Conservation (phyloP, 2,888 invertebrate species). For the Zygothrica quintamaculata region DNA sequence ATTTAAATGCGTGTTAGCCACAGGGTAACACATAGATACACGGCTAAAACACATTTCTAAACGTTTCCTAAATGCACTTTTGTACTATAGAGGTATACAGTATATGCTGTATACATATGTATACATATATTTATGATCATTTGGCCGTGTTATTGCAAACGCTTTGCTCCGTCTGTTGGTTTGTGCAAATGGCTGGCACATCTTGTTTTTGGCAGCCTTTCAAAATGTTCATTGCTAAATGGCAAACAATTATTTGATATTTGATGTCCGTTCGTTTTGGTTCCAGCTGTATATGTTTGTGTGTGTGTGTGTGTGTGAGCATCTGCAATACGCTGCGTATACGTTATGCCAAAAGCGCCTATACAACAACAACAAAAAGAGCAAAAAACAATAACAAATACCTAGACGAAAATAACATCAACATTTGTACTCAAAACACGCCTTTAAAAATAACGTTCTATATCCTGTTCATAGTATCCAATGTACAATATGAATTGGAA, state of each 20-base stretch:
- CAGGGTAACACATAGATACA: too few relatives aligned
- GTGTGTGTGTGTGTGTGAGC: too few relatives aligned
- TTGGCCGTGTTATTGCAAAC: background rate
- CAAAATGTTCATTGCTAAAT: constrained; percentile 60
- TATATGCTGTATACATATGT: background rate
- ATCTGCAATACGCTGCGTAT: constrained; percentile 53
- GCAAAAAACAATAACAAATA: background rate
- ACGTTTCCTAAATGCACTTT: background rate
- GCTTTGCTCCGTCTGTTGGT: background rate
- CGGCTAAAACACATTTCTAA: background rate
- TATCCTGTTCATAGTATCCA: constrained; percentile 15
- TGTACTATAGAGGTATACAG: too few relatives aligned
- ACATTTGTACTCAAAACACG: constrained; percentile 12
- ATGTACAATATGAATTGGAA: constrained; percentile 35
- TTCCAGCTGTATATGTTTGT: constrained; percentile 35
- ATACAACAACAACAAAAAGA: constrained; percentile 9
- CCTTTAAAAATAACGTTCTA: constrained; percentile 13
- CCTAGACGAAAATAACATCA: constrained; percentile 2
- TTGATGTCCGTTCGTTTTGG: constrained; percentile 42
- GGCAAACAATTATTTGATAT: constrained; percentile 67
- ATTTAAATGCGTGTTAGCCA: too few relatives aligned
- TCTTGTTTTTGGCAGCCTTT: constrained; percentile 62
- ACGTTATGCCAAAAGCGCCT: constrained; percentile 38
- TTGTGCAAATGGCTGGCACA: constrained; percentile 46
- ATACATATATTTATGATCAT: constrained; percentile 27